A percentile compares a stretch with the other conserved stretches of the same genome.
These are phyloP conservation scores for Microplitis manilae DNA, from an alignment of 2,888 invertebrate species.

Conservation along the genomic window DNA sequence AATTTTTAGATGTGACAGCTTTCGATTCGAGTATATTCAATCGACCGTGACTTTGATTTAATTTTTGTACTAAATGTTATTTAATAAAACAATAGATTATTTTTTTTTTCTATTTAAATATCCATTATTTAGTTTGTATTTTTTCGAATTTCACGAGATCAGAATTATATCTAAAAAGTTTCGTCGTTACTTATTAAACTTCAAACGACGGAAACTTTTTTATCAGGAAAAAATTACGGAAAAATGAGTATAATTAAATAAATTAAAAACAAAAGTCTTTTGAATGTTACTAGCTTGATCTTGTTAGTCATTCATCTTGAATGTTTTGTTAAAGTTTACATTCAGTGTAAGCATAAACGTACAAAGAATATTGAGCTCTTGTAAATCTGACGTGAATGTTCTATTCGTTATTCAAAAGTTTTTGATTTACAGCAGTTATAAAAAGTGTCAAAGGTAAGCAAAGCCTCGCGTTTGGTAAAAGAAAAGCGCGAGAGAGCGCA, in stretches of 20 bases:
- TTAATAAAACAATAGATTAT: not conserved
- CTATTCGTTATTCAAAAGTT: constrained; percentile 26
- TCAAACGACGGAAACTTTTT: too few relatives aligned
- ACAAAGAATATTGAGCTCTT: constrained; percentile 5
- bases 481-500: not conserved
- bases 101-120: not conserved
- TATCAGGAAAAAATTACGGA: too few relatives aligned
- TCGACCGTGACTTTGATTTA: not conserved
- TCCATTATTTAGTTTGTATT: not conserved
- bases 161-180: too few relatives aligned
- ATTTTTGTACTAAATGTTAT: not conserved
- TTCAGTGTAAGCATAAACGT: not conserved
- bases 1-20: not conserved
- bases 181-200: too few relatives aligned
- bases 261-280: not conserved
- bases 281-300: not conserved
- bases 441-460: constrained; percentile 19
- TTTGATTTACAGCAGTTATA: constrained; percentile 21
- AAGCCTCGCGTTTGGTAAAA: constrained; percentile 12
- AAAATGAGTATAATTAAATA: not conserved
- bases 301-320: not conserved
- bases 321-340: not conserved
- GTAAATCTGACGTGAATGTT: constrained; percentile 13
- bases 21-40: not conserved
- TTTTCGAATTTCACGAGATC: too few relatives aligned